These are phyloP conservation scores for Drosophila anomelani DNA, from an alignment of 2,888 invertebrate species.

Conservation along the genomic window DNA sequence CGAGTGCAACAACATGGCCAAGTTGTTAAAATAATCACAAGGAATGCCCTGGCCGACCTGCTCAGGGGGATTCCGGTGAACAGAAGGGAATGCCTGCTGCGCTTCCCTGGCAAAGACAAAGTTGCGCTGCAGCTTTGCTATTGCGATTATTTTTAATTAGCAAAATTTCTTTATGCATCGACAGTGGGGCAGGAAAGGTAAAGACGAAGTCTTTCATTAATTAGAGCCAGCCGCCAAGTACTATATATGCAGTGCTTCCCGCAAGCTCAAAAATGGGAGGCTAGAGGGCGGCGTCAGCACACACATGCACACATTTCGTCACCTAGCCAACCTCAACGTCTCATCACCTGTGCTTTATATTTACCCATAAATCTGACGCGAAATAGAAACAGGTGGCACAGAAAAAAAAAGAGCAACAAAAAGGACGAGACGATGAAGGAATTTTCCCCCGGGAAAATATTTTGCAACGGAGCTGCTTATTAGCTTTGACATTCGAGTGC, in stretches of 20 bases:
- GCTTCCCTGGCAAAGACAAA: conserved; percentile 34
- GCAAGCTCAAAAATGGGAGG: background rate
- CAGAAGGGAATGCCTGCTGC: conserved; percentile 20
- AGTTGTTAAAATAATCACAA: conserved; percentile 71
- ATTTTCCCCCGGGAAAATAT: conserved; percentile 31
- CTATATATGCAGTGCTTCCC: conserved; percentile 22
- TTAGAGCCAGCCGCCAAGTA: conserved; percentile 56
- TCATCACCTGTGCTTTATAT: conserved; percentile 56
- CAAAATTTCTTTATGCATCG: conserved; percentile 68
- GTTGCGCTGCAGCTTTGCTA: conserved; percentile 40
- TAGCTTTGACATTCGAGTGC: conserved; percentile 59
- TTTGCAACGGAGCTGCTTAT: conserved; percentile 58
- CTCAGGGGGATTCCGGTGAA: conserved; percentile 18
- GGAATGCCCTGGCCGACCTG: conserved; percentile 50
- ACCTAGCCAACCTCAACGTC: conserved; percentile 61
- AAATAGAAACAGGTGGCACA: conserved; percentile 50
- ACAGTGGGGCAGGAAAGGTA: conserved; percentile 48
- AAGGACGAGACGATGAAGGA: conserved; percentile 3
- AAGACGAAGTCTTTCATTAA: conserved; percentile 68
- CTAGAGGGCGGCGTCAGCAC: conserved; percentile 1
- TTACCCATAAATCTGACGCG: conserved; percentile 69
- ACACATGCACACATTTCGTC: conserved; percentile 52
- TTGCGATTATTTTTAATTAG: conserved; percentile 71
- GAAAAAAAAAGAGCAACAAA: background rate
- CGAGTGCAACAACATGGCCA: conserved; percentile 61